Conservation (phyloP, 2,888 invertebrate species). For the Mythimna loreyi region DNA sequence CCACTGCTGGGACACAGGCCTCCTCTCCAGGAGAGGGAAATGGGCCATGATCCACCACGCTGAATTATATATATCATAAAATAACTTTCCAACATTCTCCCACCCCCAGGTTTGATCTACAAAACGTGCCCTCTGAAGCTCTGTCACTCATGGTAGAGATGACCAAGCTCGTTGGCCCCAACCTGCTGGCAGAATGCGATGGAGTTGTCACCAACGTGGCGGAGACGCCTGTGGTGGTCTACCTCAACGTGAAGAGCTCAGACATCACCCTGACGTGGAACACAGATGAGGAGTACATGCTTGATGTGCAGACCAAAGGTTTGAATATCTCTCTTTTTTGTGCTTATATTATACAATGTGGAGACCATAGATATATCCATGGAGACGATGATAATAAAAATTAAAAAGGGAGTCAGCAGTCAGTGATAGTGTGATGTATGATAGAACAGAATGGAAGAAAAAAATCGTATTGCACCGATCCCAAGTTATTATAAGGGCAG, state of each 20-base stretch:
- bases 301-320: constrained; percentile 92
- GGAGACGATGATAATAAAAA: too few species aligned
- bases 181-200: constrained; percentile 91
- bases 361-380: too few species aligned
- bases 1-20: too few species aligned
- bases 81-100: neutral
- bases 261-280: constrained; percentile 91
- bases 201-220: constrained; percentile 80
- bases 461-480: too few species aligned
- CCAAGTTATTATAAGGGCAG: too few species aligned
- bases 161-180: constrained; percentile 89
- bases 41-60: too few species aligned
- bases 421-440: too few species aligned
- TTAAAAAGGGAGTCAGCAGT: too few species aligned
- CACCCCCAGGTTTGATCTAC: constrained; percentile 87
- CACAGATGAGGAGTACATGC: constrained; percentile 93
- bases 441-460: too few species aligned
- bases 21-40: too few species aligned
- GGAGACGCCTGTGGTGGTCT: constrained; percentile 90
- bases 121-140: constrained; percentile 84
- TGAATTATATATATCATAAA: too few species aligned
- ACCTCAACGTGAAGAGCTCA: constrained; percentile 87
- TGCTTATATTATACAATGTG: too few species aligned
- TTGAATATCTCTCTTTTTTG: neutral
- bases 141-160: constrained; percentile 89